Conservation (phyloP, 2,113 vertebrate genomes). For the Meleagris gallopavo region DNA sequence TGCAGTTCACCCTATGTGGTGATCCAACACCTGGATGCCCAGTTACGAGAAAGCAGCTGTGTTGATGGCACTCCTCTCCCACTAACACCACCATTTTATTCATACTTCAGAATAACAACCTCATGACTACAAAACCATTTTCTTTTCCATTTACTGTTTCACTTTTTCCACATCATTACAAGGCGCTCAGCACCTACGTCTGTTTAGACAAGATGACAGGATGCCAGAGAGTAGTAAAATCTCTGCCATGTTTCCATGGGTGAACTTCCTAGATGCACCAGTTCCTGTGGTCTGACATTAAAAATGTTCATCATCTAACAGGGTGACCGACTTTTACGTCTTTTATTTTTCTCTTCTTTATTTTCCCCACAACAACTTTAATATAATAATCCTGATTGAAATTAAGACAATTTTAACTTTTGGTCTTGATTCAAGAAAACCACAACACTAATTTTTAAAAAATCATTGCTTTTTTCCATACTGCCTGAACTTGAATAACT, state of each 20-base stretch:
- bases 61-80: background rate
- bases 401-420: background rate
- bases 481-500: background rate
- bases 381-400: background rate
- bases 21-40: accelerated
- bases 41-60: accelerated
- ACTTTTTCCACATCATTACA: background rate
- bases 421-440: background rate
- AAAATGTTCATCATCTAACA: background rate
- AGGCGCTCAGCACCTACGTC: background rate
- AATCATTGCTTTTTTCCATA: background rate
- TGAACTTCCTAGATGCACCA: background rate
- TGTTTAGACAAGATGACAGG: background rate
- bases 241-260: background rate
- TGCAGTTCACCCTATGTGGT: background rate
- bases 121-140: background rate
- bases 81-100: background rate
- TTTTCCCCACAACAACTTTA: background rate
- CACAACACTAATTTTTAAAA: background rate
- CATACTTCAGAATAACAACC: background rate
- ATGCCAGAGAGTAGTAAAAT: accelerated
- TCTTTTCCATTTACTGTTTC: background rate
- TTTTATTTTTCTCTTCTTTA: background rate
- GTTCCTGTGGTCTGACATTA: background rate
- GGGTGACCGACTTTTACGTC: background rate